Conservation (phyloP, 1,140 invertebrate genomes). For the Liolophura sinensis region DNA sequence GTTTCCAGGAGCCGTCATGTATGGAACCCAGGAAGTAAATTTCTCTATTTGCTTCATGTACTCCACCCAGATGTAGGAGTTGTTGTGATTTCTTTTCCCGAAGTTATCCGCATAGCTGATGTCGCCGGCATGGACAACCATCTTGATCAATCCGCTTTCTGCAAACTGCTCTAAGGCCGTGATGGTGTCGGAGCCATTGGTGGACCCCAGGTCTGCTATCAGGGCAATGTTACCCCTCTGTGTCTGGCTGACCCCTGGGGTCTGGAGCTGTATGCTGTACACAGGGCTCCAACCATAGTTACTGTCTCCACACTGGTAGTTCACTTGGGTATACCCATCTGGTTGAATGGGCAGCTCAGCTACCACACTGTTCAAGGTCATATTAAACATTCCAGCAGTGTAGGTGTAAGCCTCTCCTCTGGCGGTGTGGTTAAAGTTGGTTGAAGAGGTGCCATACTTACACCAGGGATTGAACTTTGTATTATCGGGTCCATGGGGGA, state of each 20-base stretch:
- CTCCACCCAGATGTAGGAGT: constrained; percentile 42
- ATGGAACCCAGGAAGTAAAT: constrained; percentile 53
- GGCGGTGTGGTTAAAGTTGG: not conserved
- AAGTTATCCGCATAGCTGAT: constrained; percentile 25
- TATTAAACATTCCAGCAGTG: constrained; percentile 16
- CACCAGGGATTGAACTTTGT: constrained; percentile 7
- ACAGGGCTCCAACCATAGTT: constrained; percentile 14
- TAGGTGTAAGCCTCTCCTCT: constrained; percentile 17
- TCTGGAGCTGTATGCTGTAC: constrained; percentile 11
- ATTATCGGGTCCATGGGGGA: not conserved
- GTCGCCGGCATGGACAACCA: constrained; percentile 25
- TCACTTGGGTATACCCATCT: not conserved
- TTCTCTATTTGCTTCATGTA: constrained; percentile 51
- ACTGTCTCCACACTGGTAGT: constrained; percentile 21
- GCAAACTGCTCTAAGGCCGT: constrained; percentile 9
- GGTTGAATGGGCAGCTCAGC: constrained; percentile 7
- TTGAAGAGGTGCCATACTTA: constrained; percentile 4
- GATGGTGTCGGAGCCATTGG: constrained; percentile 15
- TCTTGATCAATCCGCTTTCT: not conserved
- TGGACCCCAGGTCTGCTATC: constrained; percentile 19
- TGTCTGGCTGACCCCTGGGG: too few species aligned
- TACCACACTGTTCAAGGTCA: constrained; percentile 15
- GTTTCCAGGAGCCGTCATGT: constrained; percentile 59
- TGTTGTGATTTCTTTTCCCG: constrained; percentile 15
- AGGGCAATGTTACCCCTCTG: constrained; percentile 9